phyloP scores from a whole-genome alignment of 2,113 vertebrate genomes.

The Cettia cetti region DNA sequence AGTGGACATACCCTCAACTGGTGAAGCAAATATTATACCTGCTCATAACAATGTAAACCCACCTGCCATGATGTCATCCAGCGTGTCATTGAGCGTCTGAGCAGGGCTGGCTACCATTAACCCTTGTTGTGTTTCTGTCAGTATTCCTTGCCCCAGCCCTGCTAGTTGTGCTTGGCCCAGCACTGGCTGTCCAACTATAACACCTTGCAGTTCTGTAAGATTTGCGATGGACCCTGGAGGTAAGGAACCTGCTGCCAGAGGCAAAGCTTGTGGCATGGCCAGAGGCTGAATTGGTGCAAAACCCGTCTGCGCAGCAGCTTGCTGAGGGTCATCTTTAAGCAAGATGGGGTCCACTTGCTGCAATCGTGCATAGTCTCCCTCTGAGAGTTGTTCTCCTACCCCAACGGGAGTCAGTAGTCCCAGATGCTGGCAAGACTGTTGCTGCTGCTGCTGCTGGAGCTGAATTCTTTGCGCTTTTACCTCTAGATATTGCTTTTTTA shows the following conservation, averaged over 20 bases:
- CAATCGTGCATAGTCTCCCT: conserved; percentile 89
- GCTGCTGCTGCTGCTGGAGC: conserved; percentile 78
- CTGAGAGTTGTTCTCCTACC: conserved; percentile 86
- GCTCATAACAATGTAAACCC: conserved; percentile 76
- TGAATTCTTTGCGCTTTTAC: conserved; percentile 93
- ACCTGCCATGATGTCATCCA: conserved; percentile 99
- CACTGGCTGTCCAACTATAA: conserved; percentile 92
- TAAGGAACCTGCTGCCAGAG: conserved; percentile 80
- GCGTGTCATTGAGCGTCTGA: conserved; percentile 98
- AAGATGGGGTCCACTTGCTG: conserved; percentile 94
- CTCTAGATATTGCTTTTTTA: conserved; percentile 99
- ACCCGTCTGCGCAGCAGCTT: conserved; percentile 81
- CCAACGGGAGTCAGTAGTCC: conserved; percentile 83
- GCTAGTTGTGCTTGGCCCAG: conserved; percentile 85
- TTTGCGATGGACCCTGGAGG: conserved; percentile 85
- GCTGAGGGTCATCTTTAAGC: conserved; percentile 83
- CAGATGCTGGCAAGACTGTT: conserved; percentile 84
- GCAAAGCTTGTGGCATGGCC: conserved; percentile 83
- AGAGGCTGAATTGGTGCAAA: conserved; percentile 96
- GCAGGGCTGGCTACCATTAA: conserved; percentile 94
- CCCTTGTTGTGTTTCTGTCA: conserved; percentile 91
- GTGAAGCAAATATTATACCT: conserved; percentile 76
- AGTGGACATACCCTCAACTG: conserved; percentile 66
- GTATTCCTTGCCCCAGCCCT: conserved; percentile 92
- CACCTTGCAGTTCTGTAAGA: conserved; percentile 95